Base-by-base conservation (phyloP, 2,888 invertebrate species). In the Leptarthrus brevirostris region DNA sequence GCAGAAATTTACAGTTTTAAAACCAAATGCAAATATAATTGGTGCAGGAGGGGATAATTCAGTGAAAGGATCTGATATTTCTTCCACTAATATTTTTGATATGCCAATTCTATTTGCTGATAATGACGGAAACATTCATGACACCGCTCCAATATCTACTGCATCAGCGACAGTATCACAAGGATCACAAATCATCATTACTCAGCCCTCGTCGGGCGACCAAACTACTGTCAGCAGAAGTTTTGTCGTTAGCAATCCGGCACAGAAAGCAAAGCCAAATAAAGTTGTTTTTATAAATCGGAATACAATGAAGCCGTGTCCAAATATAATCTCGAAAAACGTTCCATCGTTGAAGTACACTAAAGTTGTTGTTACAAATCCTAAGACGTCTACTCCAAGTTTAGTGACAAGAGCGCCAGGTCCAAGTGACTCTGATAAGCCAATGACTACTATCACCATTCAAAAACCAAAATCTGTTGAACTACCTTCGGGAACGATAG, bases 61-160 rank as follows among this genome's bases (percentile, higher is more conserved):
- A 1, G 14, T 24, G 3, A 34, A 74, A 16, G 75, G 69, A 75
- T 81, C 87, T 58, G 88, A 87, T 80, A 78, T 88, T 24, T 86
- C 87, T 0, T 82, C 83, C 0, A 83, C 86, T 74, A 90, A 89
- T 79, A 90, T 90, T 54, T 86, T 90, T 79, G 90, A 90, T 79
- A 86, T 90, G 80, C 90, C 90, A 0, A 90, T 90, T 77, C 88
- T 90, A 74, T 90, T 90, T 80, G 90, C 90, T 1, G 90, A 90
- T 77, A 89, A 88, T 76, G 84, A 85, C 36, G 85, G 85, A 2
- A 85, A 78, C 77, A 79, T 80, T 22, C 76, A 80, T 71, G 78
- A 80, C 69, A 56, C 79, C 8, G 71, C 77, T 12, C 79, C 76
- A 74, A 80, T 30, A 75, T 52, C 47, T 44, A 26, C 52, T 47